Evolutionary conservation across 2,113 vertebrate species (phyloP), one percentile per base, ranked within the genome.

Genomic region (Cephalopholis sonnerati): DNA sequence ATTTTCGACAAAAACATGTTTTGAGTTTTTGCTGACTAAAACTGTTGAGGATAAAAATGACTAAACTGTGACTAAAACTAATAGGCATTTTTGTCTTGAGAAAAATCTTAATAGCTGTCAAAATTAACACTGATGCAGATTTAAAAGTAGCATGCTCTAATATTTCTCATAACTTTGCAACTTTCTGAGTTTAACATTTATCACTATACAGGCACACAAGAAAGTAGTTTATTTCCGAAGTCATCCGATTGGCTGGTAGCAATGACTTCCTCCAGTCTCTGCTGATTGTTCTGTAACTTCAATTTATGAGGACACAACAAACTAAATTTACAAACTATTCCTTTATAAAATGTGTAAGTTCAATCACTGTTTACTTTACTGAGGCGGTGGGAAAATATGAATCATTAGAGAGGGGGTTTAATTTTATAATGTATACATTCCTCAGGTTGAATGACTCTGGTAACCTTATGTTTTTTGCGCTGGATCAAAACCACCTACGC

Each of bases 401-500:
- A 16, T 61, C 29, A 53, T 50, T 48, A 11, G 13, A 1, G 6
- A 27, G 51, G 5, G 1, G 11, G 25, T 62, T 54, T 15, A 46
- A 25, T 53, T 32, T 20, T 50, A 59, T 29, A 46, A 20, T 41
- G 13, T 27, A 36, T 55, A 17, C 0, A 29, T 44, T 54, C 1
- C 50, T 15, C 25, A 41, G 16, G 27, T 16, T 66, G 6, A 22
- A 36, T 7, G 0, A 39, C 24, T 75, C 16, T 32, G 8, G 8
- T 62, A 67, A 64, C 48, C 22, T 46, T 41, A 18, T 44, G 41
- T 44, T 9, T 66, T 39, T 69, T 29, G 20, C 41, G 20, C 11
- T 57, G 24, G 58, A 74, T 32, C n/a, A 74, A 69, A 63, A 51
- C 39, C 17, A 53, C 41, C 16, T 16, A 48, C 46, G 61, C 12